A percentile compares a stretch with the other conserved stretches of the same genome.
These are phyloP conservation scores for Buphagus erythrorhynchus DNA, from an alignment of 2,797 vertebrate species.

Conservation along the genomic window DNA sequence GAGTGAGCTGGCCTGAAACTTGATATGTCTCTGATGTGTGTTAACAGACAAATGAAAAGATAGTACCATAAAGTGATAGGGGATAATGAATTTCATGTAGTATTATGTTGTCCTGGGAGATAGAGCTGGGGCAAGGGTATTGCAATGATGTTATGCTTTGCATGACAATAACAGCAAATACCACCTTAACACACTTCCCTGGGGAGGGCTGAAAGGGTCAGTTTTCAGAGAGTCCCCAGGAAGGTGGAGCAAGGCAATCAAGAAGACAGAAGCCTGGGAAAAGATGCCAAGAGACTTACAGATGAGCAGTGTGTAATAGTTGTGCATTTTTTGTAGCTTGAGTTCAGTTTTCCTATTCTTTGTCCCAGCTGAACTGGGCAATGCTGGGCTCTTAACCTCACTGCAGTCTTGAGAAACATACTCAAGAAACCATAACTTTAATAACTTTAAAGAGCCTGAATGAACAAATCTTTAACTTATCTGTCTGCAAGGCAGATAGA, in stretches of 20 bases:
- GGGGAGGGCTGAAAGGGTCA: background rate
- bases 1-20: slow-evolving; percentile 7
- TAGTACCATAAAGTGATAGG: slow-evolving; percentile 8
- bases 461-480: background rate
- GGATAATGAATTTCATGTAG: slow-evolving; percentile 47
- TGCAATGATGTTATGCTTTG: background rate
- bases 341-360: background rate
- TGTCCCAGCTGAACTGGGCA: background rate
- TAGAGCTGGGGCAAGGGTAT: background rate
- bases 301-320: background rate
- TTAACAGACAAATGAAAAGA: slow-evolving; percentile 60
- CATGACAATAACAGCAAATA: background rate
- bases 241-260: background rate
- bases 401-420: background rate
- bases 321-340: background rate
- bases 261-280: background rate
- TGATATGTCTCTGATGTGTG: background rate
- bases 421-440: background rate
- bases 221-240: background rate
- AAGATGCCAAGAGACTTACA: background rate
- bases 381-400: background rate
- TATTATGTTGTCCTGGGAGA: slow-evolving; percentile 9
- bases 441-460: background rate
- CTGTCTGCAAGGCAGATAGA: background rate
- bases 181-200: background rate